These are phyloP conservation scores for Vireo altiloquus DNA, from an alignment of 2,113 vertebrate species.

Conservation along the genomic window DNA sequence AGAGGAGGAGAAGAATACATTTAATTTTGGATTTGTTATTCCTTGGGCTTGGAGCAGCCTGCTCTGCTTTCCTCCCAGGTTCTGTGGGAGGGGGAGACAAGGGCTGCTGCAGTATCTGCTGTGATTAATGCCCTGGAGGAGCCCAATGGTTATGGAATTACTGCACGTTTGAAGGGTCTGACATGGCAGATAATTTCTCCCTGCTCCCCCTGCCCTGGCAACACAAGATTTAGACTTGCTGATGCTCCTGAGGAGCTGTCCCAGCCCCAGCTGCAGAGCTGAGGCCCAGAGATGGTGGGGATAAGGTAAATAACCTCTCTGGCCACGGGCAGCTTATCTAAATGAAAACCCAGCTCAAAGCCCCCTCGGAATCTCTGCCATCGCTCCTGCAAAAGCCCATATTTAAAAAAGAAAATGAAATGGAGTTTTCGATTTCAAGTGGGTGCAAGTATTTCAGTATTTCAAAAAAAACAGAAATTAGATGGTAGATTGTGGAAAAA, in stretches of 20 bases:
- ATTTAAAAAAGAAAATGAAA: not conserved
- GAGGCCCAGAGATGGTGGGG: not conserved
- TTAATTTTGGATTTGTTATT: not conserved
- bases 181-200: not conserved
- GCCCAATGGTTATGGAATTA: not conserved
- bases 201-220: not conserved
- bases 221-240: not conserved
- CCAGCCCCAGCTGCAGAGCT: not conserved
- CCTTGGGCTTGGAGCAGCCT: not conserved
- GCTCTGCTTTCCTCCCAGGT: fast-evolving
- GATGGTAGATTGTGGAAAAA: not conserved
- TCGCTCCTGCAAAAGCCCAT: not conserved
- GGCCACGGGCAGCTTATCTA: conserved; percentile 9
- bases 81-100: not conserved
- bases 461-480: not conserved
- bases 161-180: not conserved
- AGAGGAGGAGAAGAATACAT: not conserved
- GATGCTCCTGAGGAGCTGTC: not conserved
- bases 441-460: not conserved
- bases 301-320: conserved; percentile 22
- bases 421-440: not conserved
- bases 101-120: not conserved
- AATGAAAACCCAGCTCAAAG: not conserved
- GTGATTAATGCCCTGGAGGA: not conserved
- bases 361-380: not conserved